Conservation (phyloP, 2,797 vertebrate genomes). For the Ara ararauna region DNA sequence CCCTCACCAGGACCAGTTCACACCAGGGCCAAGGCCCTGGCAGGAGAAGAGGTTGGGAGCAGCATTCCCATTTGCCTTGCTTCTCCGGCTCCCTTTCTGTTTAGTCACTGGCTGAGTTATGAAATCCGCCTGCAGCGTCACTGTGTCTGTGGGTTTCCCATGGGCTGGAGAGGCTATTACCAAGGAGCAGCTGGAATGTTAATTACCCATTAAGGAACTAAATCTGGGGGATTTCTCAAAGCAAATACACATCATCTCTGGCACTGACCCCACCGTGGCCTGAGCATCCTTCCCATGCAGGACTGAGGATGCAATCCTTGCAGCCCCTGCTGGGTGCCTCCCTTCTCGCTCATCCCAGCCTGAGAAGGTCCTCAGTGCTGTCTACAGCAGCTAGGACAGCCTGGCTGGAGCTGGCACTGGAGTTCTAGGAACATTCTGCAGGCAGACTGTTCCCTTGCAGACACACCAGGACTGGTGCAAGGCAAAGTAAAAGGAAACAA, state of each 20-base stretch:
- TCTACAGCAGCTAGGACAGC: not conserved
- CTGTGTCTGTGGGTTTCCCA: constrained; percentile 30
- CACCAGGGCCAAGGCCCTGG: not conserved
- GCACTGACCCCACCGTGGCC: constrained; percentile 6
- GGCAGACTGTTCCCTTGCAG: not conserved
- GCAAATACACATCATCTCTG: constrained; percentile 30
- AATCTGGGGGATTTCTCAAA: constrained; percentile 58
- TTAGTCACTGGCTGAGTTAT: not conserved
- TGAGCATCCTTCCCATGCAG: not conserved
- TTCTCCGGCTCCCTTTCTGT: not conserved
- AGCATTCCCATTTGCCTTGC: not conserved
- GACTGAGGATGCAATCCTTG: not conserved
- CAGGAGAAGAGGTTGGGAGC: not conserved
- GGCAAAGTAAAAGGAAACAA: not conserved
- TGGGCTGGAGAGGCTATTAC: constrained; percentile 14
- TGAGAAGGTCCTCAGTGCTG: not conserved
- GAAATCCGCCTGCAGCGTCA: not conserved
- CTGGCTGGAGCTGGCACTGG: not conserved
- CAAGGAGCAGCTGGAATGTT: constrained; percentile 44
- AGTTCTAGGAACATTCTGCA: not conserved
- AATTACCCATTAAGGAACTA: constrained; percentile 53
- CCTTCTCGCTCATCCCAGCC: not conserved
- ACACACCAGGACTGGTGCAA: not conserved
- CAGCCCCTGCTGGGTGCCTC: not conserved
- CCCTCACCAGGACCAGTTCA: not conserved